A percentile compares a stretch with the other conserved stretches of the same genome.
These are phyloP conservation scores for Anguilla pacifica DNA, from an alignment of 2,797 vertebrate species.

Conservation along the genomic window DNA sequence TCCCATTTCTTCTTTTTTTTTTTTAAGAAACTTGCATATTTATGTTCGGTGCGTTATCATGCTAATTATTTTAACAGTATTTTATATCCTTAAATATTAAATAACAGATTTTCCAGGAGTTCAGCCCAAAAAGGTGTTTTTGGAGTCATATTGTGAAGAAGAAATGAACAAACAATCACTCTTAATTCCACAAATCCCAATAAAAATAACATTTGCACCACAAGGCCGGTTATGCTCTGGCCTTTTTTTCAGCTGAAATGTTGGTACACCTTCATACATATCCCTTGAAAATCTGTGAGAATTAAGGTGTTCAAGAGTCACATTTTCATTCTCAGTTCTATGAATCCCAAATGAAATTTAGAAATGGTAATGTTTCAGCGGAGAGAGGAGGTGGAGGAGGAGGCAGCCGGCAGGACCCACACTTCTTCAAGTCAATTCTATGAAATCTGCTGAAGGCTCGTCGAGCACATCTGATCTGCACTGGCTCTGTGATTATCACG, in stretches of 20 bases:
- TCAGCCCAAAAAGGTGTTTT: background rate
- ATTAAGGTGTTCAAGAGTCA: background rate
- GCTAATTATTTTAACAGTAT: background rate
- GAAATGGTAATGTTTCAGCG: background rate
- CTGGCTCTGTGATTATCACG: constrained; percentile 2
- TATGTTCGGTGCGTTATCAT: background rate
- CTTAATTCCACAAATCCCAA: background rate
- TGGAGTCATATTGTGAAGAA: background rate
- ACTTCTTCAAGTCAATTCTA: background rate
- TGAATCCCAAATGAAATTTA: constrained; percentile 1
- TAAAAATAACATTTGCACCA: background rate
- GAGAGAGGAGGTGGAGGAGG: background rate
- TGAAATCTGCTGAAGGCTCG: background rate
- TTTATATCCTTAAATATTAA: too few species aligned
- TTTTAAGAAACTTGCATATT: background rate
- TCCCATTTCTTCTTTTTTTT: too few species aligned
- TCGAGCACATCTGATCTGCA: background rate
- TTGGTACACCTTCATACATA: background rate
- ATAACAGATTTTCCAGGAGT: too few species aligned
- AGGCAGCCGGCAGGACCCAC: background rate
- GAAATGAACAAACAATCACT: background rate
- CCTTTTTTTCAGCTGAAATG: background rate
- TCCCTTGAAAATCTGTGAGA: background rate
- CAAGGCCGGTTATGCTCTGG: background rate
- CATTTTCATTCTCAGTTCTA: constrained; percentile 3